These are phyloP conservation scores for Trochalopteron elliotii DNA, from an alignment of 2,113 vertebrate genomes.

Conservation along the genomic window DNA sequence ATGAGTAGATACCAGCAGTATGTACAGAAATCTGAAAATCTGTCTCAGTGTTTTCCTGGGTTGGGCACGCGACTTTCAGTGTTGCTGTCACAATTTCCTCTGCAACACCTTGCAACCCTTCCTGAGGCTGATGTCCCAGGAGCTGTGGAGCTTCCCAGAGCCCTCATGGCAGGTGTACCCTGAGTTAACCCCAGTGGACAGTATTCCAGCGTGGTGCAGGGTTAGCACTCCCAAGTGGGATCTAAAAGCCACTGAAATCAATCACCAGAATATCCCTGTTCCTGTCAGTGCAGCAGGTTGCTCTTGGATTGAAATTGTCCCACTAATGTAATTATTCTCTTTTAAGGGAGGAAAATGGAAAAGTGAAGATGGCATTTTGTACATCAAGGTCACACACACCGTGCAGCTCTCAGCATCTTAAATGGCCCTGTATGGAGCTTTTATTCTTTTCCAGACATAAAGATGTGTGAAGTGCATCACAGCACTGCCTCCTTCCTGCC, in stretches of 20 bases:
- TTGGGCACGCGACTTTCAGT: neutral
- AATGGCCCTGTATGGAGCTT: neutral
- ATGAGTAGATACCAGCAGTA: accelerated
- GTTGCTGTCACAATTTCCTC: neutral
- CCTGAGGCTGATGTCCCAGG: neutral
- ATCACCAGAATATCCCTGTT: neutral
- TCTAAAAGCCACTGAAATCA: neutral
- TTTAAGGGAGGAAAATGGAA: neutral
- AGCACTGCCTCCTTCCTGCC: neutral
- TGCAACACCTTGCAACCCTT: neutral
- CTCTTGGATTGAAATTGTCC: neutral
- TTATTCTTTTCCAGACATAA: neutral
- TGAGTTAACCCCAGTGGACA: neutral
- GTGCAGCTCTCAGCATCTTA: neutral
- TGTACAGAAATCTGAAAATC: neutral
- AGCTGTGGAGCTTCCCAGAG: neutral
- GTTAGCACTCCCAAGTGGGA: neutral
- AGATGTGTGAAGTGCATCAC: neutral
- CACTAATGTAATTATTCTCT: neutral
- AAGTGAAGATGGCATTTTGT: neutral
- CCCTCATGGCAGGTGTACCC: neutral
- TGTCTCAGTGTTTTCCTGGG: neutral
- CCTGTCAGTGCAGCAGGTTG: neutral
- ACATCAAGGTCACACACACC: neutral
- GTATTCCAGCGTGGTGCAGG: neutral